These are phyloP conservation scores for Calonectris borealis DNA, from an alignment of 2,113 vertebrate genomes.

Conservation along the genomic window DNA sequence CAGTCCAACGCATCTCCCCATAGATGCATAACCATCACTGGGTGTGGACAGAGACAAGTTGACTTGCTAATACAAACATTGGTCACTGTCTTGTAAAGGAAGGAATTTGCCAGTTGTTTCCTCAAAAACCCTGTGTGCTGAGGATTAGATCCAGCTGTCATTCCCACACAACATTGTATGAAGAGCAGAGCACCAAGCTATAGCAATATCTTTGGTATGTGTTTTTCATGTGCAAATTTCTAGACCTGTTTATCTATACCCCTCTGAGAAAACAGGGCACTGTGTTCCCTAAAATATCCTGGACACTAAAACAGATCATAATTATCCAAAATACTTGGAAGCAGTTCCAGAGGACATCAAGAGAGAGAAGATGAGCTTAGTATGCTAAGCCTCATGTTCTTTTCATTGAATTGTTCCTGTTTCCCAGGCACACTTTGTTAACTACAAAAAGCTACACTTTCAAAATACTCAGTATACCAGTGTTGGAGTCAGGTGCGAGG, in stretches of 20 bases:
- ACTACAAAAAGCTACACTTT: neutral
- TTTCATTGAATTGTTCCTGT: neutral
- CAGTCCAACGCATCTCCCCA: neutral
- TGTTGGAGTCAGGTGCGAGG: rapidly evolving
- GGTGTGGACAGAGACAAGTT: neutral
- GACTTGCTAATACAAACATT: neutral
- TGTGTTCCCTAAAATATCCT: neutral
- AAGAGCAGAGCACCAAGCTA: neutral
- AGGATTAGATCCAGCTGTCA: constrained; percentile 32
- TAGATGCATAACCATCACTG: neutral
- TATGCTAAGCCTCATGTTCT: neutral
- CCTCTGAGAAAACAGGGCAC: neutral
- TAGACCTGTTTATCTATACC: neutral
- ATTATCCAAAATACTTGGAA: neutral
- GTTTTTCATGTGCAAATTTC: neutral
- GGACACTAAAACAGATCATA: neutral
- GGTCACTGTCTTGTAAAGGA: neutral
- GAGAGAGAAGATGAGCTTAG: neutral
- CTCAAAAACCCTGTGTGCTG: neutral
- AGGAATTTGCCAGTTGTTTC: constrained; percentile 32
- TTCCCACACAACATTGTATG: neutral
- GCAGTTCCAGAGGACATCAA: neutral
- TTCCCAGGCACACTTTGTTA: neutral
- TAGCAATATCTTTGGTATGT: neutral
- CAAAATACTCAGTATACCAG: neutral